Base-by-base conservation (phyloP, 2,113 vertebrate genomes). In the Phodopus roborovskii region DNA sequence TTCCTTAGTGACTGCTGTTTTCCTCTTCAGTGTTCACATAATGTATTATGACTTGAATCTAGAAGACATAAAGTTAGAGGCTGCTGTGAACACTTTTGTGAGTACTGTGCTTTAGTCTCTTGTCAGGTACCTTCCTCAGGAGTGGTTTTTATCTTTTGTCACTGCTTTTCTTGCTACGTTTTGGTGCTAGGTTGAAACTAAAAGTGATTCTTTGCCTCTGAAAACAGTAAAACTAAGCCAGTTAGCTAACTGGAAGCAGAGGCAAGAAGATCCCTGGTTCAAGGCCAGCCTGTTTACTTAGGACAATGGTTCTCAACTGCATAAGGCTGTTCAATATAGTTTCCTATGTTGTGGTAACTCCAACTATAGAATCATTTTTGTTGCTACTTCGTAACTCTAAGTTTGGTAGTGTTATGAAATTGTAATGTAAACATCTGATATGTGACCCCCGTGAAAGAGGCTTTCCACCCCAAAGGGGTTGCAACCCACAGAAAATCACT, bases 151-250 rank as follows among this genome's bases (percentile, higher is more conserved):
- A 82, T 16, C 82, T 48, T 68, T 70, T 28, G 19, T 77, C 71
- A 64, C 10, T 92, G 30, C 50, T 74, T 62, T 42, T 71, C 78
- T 60, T 33, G 12, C 26, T 78, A 75, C 11, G 48, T 66, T 88
- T 86, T 91, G 87, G 39, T 4, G 24, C 83, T 66, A 74, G 33
- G 36, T 88, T 94, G 22, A 39, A 68, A 33, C n/a, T 84, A 81
- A 77, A 93, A 60, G 15, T 93, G 16, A 78, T 97, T 79, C 26
- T 62, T 91, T 96, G 77, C 5, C 48, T 75, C 36, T 81, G 24
- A 68, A 81, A 6, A 48, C 73, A 75, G 56, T 42, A 62, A 77
- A 94, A 81, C 42, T 88, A 89, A 91, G 50, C n/a, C 82, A 62
- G 20, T 60, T 83, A 83, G 79, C n/a, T 36, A 81, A 0, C 56